phyloP scores from a whole-genome alignment of 2,888 invertebrate species.

The Ormyrus thymus region DNA sequence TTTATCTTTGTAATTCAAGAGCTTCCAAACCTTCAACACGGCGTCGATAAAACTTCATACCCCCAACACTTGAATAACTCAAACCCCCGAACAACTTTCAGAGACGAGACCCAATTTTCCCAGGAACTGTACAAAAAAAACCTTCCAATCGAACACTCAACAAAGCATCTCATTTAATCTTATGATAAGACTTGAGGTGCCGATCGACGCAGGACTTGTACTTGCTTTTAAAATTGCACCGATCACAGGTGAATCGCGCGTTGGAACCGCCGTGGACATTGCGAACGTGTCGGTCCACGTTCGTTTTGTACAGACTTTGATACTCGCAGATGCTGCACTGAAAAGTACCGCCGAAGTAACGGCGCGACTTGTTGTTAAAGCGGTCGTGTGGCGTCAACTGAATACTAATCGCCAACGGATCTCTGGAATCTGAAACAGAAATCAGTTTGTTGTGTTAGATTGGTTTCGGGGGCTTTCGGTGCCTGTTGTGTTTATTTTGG shows the following conservation, averaged over 20 bases:
- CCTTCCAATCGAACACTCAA: background rate
- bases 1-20: no score
- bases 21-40: no score
- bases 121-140: background rate
- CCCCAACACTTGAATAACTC: no score
- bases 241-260: constrained; percentile 63
- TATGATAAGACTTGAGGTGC: constrained; percentile 67
- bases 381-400: background rate
- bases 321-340: constrained; percentile 72
- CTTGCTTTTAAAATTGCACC: constrained; percentile 68
- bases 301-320: constrained; percentile 71
- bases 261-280: constrained; percentile 65
- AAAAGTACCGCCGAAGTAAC: background rate
- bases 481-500: background rate
- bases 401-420: background rate
- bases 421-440: constrained; percentile 16
- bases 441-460: background rate
- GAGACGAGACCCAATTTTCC: no score
- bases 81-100: no score
- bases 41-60: no score
- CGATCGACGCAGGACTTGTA: constrained; percentile 69
- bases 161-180: background rate
- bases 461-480: background rate
- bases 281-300: constrained; percentile 70
- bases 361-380: background rate